Base-by-base conservation (phyloP, 1,140 invertebrate species). In the Platyura marginata region DNA sequence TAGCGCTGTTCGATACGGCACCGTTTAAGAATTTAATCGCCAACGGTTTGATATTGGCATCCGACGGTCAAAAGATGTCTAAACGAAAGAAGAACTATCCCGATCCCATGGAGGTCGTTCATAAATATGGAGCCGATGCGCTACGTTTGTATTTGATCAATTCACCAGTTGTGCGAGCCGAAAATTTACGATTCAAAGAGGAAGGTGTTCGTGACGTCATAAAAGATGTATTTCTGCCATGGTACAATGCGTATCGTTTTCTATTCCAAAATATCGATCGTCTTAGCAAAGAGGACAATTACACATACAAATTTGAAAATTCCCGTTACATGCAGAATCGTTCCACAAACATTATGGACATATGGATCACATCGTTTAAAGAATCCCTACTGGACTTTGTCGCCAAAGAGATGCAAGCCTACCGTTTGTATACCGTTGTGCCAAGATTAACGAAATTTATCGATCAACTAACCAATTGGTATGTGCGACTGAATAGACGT, bases 51-150 rank as follows among this genome's bases (percentile, higher is more conserved):
- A 81, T 99, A 0, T 63, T 99, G 21, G 95, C 95, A 34, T 67
- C 82, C 36, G 95, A 98, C 70, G 94, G 95, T 3, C 89, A 96
- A 59, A 99, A 99, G 63, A 98, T 99, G 95, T 97, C 92, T 0
- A 99, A 98, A 59, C 74, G 94, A 13, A 97, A 97, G 65, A 95
- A 97, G 61, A 99, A 98, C 62, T 98, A 96, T 66, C 94, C 95
- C 1, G 91, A 98, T 68, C 94, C 95, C 1, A 71, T 92, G 63
- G 77, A 88, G 49, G 68, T 98, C 36, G 79, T 98, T 1, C 62
- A 79, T 40, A 92, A 95, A 60, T 98, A 90, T 67, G 95, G 96
- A 13, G 94, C 94, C 2, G 96, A 99, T 71, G 91, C 95, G 19
- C 63, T 99, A 4, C 72, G 93, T 47, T 65, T 98, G 3, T 99